Evolutionary conservation across 2,113 vertebrate genomes (phyloP), one percentile per base, ranked within the genome.

Genomic region (Plecturocebus donacophilus): DNA sequence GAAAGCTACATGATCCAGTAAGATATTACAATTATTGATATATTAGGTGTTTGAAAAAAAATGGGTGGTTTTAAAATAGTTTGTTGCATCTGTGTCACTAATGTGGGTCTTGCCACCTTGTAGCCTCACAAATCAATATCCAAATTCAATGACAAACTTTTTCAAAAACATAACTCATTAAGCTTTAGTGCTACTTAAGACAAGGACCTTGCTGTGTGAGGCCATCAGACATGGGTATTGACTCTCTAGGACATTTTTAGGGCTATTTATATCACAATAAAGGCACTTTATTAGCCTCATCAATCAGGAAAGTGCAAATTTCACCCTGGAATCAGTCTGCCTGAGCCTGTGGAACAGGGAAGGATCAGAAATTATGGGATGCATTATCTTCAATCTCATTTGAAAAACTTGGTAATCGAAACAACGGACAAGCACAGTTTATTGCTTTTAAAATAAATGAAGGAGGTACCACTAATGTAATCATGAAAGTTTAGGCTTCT

Each of bases 241-340:
- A 98, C 98, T 98, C 97, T 96, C 80, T 80, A 81, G 97, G 98
- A 99, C 94, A 1, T 98, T 99, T 99, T 98, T 96, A 99, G 98
- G 97, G 96, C 98, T 99, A 98, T 99, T 99, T 98, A 98, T 99
- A 98, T 98, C 98, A 98, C 98, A 99, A 98, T 99, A 99, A 99
- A 98, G 95, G 89, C 71, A 12, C 96, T 99, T 99, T 98, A 99
- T 98, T 98, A 98, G 97, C 0, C 0, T 98, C 98, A 98, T 99
- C 98, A 98, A 99, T 99, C 98, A 99, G 94, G 81, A 95, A 79
- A 98, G 95, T 93, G 87, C 54, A 19, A 93, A 97, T 99, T 98
- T 98, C 96, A 98, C 95, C 98, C 97, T 98, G 98, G 94, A 98
- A 98, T 98, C 97, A 87, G 97, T 98, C 98, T 98, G 94, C 96